These are phyloP conservation scores for Entomobrya proxima DNA, from an alignment of 2,888 invertebrate species.

Conservation along the genomic window DNA sequence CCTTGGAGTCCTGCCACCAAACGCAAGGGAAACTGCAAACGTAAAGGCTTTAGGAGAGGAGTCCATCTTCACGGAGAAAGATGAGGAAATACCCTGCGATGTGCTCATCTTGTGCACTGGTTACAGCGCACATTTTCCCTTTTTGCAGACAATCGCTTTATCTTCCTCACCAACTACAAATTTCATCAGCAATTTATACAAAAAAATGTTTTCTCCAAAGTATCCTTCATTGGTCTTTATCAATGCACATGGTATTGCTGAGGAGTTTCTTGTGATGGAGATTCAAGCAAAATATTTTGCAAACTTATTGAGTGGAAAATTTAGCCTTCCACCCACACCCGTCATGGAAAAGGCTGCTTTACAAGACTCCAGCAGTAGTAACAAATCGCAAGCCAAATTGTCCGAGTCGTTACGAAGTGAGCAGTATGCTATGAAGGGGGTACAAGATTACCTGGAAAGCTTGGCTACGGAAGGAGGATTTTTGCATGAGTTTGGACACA, in stretches of 20 bases:
- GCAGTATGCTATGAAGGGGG: slow-evolving; percentile 24
- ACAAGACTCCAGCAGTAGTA: not conserved
- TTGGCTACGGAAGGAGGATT: slow-evolving; percentile 25
- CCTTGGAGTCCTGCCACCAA: slow-evolving; percentile 27
- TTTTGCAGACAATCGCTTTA: not conserved
- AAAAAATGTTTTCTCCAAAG: slow-evolving; percentile 47
- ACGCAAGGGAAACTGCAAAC: slow-evolving; percentile 39
- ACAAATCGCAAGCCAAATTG: slow-evolving; percentile 24
- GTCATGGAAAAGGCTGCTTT: not conserved
- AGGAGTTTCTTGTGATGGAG: slow-evolving; percentile 50
- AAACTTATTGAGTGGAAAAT: not conserved
- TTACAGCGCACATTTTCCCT: slow-evolving; percentile 36
- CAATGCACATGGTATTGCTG: slow-evolving; percentile 47
- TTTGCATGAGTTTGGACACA: not conserved
- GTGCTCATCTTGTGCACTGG: slow-evolving; percentile 49
- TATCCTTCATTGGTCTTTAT: slow-evolving; percentile 39
- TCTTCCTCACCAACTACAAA: not conserved
- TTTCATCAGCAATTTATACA: slow-evolving; percentile 4
- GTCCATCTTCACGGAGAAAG: slow-evolving; percentile 35
- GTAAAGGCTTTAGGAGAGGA: not conserved
- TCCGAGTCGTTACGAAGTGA: slow-evolving; percentile 31
- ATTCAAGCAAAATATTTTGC: slow-evolving; percentile 49
- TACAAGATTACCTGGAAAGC: slow-evolving; percentile 26
- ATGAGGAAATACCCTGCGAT: slow-evolving; percentile 43
- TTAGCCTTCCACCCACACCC: not conserved